Conservation (phyloP, 2,888 invertebrate species). For the Trichopoda pennipes region DNA sequence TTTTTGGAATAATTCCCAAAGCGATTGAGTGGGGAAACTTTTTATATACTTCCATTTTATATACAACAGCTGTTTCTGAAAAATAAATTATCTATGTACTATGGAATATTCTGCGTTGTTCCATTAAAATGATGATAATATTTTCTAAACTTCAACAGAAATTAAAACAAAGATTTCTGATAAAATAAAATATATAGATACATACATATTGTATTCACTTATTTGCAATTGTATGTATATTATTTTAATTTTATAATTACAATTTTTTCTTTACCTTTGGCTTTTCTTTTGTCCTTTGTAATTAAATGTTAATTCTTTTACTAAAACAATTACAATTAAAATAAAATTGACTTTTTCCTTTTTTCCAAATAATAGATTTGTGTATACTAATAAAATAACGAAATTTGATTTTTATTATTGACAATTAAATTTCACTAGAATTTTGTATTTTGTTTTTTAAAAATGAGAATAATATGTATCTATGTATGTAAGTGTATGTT, state of each 20-base stretch:
- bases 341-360: background rate
- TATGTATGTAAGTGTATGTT: no score
- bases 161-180: conserved; percentile 12
- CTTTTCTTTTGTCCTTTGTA: background rate
- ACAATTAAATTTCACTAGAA: background rate
- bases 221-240: background rate
- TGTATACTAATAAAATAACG: background rate
- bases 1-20: conserved; percentile 19
- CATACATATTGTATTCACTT: background rate
- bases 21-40: background rate
- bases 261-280: background rate
- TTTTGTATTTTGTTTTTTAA: background rate
- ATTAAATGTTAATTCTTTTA: background rate
- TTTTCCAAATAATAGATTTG: background rate
- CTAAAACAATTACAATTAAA: background rate
- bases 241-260: background rate
- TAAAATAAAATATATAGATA: background rate
- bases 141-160: background rate
- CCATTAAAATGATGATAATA: conserved; percentile 30
- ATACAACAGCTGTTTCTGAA: conserved; percentile 32
- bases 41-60: conserved; percentile 10
- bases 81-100: background rate
- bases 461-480: background rate
- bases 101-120: conserved; percentile 55
- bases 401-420: background rate